Percentiles rank a stretch among this genome's conserved stretches.
These are phyloP conservation scores for Babylonia areolata DNA, from an alignment of 1,140 invertebrate genomes.

Conservation along the genomic window DNA sequence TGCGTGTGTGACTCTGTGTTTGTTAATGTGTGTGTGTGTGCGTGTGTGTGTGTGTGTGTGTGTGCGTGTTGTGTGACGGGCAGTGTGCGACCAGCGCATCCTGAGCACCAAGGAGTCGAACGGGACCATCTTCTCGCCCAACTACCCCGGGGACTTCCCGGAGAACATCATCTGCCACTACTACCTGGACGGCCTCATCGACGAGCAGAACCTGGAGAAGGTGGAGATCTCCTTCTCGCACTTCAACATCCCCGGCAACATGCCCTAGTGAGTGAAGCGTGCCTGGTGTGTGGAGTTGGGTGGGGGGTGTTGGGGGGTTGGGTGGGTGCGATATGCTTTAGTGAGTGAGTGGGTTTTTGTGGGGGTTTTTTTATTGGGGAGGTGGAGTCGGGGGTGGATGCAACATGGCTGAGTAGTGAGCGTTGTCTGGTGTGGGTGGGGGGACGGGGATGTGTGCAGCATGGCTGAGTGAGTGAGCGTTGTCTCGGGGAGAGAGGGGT, in stretches of 20 bases:
- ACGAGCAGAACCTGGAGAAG: slow-evolving; percentile 94
- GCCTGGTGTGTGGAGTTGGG: neutral
- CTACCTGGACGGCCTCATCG: slow-evolving; percentile 98
- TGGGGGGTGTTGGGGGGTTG: neutral
- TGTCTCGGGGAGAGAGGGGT: no score
- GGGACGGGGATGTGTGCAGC: no score
- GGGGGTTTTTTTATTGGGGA: no score
- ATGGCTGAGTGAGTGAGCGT: no score
- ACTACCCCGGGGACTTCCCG: slow-evolving; percentile 95
- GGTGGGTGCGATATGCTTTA: neutral
- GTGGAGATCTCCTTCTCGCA: slow-evolving; percentile 90
- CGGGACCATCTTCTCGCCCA: slow-evolving; percentile 94
- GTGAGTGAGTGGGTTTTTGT: neutral
- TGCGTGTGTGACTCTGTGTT: neutral
- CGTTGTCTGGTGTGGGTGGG: no score
- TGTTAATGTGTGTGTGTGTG: neutral
- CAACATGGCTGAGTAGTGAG: no score
- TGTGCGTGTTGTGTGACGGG: no score
- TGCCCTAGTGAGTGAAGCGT: slow-evolving; percentile 59
- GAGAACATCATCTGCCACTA: slow-evolving; percentile 96
- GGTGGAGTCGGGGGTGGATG: no score
- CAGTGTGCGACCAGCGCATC: slow-evolving; percentile 97
- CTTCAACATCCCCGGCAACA: slow-evolving; percentile 87
- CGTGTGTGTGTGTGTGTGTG: neutral
- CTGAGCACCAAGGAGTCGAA: slow-evolving; percentile 93